Evolutionary conservation across 2,797 vertebrate species (phyloP), one percentile per base, ranked within the genome.

Genomic region (Gorsachius magnificus): DNA sequence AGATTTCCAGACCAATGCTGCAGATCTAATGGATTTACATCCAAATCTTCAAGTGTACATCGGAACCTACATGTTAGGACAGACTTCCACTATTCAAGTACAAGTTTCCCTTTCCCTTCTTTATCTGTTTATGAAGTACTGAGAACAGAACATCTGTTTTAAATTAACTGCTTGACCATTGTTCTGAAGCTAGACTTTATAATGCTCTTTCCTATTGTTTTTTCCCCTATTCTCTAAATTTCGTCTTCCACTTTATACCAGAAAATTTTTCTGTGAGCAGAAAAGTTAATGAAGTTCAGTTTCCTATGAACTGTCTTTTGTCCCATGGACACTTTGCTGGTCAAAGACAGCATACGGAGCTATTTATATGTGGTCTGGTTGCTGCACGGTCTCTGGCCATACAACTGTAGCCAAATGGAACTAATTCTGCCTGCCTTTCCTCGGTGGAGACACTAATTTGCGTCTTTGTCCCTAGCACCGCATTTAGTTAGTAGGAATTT

Each of bases 141-240:
- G 79, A 93, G 80, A 94, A 69, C 17, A 78, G 57, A 85, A 76
- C 0, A 6, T 89, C 63, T 94, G 85, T 57, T 94, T 94, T 86
- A 88, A 93, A 88, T 93, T 89, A 97, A 90, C 72, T 90, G 82
- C 66, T 96, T 93, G 69, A 92, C 66, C 60, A 54, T 83, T 92
- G 66, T 80, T 97, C 57, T 82, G 53, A 91, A 89, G 21, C 38
- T 83, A 94, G 64, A 56, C 41, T 64, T 46, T 90, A 72, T 36
- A 83, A 78, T 71, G 54, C 29, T 53, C 29, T 83, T 93, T 90
- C 69, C 80, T 79, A 87, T 77, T 94, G 88, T 46, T 92, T 88
- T 74, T 70, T 41, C 3, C 22, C 26, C 31, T 54, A 14, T 88
- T 87, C 68, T 91, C 36, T 69, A 72, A 80, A 66, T 84, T 89